Conservation (phyloP, 92 coral and sea anemone genomes). For the Pocillopora meandrina region DNA sequence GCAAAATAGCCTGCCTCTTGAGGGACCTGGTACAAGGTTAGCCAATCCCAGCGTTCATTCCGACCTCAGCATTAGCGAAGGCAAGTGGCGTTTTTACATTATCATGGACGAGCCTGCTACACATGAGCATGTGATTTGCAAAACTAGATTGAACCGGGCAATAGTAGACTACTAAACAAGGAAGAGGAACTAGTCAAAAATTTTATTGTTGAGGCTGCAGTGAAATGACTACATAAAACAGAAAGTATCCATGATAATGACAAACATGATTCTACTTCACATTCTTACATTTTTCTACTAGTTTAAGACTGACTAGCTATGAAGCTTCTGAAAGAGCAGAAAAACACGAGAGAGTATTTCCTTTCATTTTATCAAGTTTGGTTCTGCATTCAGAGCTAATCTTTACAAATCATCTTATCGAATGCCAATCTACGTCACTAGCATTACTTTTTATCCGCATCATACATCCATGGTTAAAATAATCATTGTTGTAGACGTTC, state of each 20-base stretch:
- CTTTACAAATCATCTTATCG: constrained; percentile 31
- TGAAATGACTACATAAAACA: constrained; percentile 2
- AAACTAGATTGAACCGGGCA: too few relatives aligned
- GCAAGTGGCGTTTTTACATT: too few relatives aligned
- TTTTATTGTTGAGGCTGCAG: constrained; percentile 8
- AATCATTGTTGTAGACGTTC: not conserved
- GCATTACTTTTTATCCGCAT: constrained; percentile 10
- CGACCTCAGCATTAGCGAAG: too few relatives aligned
- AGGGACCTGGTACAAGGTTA: too few relatives aligned
- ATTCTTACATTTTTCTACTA: not conserved
- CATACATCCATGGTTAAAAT: constrained; percentile 24
- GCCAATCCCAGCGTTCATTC: too few relatives aligned
- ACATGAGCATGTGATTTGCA: too few relatives aligned
- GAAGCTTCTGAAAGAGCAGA: too few relatives aligned
- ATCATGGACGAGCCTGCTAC: too few relatives aligned
- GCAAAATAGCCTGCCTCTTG: too few relatives aligned
- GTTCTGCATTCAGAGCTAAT: constrained; percentile 6
- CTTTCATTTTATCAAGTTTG: not conserved
- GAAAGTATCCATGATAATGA: constrained; percentile 6
- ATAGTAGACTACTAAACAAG: too few relatives aligned
- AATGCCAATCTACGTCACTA: constrained; percentile 8
- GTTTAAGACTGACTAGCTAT: not conserved
- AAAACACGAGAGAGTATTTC: constrained; percentile 3
- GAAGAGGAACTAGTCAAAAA: constrained; percentile 9
- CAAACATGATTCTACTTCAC: not conserved